A percentile compares a stretch with the other conserved stretches of the same genome.
Conservation (phyloP, 1,140 invertebrate genomes). For the honey bee (Apis mellifera) region DNA sequence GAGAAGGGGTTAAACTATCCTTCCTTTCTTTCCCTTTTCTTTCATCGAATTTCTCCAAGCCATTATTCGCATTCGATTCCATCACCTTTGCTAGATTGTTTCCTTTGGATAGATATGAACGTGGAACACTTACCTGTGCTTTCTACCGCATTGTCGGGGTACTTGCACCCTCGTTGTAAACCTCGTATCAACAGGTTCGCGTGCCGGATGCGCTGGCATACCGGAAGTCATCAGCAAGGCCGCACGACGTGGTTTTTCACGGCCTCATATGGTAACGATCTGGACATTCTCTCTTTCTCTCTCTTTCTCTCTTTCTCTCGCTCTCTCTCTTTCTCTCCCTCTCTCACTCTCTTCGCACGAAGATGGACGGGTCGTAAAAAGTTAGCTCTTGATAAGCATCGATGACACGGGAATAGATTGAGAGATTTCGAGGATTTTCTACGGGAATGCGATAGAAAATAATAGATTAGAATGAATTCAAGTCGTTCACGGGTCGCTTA, state of each 20-base stretch:
- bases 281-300: constrained; percentile 9
- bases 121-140: constrained; percentile 33
- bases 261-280: constrained; percentile 45
- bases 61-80: neutral
- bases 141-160: neutral
- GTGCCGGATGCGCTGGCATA: constrained; percentile 72
- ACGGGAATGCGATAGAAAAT: neutral
- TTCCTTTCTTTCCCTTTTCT: constrained; percentile 8
- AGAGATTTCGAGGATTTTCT: neutral
- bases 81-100: neutral
- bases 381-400: neutral
- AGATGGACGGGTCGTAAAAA: constrained; percentile 5
- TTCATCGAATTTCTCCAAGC: constrained; percentile 30
- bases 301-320: too few relatives aligned
- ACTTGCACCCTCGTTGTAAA: constrained; percentile 29
- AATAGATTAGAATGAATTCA: neutral
- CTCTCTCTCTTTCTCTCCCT: neutral
- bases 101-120: constrained; percentile 4
- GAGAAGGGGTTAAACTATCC: neutral
- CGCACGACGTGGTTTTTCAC: constrained; percentile 32
- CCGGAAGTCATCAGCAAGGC: constrained; percentile 76
- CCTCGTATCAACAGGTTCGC: constrained; percentile 78
- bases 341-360: neutral
- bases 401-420: neutral
- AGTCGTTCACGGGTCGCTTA: too few relatives aligned